These are phyloP conservation scores for Protophormia terraenovae DNA, from an alignment of 2,888 invertebrate genomes.

Conservation along the genomic window DNA sequence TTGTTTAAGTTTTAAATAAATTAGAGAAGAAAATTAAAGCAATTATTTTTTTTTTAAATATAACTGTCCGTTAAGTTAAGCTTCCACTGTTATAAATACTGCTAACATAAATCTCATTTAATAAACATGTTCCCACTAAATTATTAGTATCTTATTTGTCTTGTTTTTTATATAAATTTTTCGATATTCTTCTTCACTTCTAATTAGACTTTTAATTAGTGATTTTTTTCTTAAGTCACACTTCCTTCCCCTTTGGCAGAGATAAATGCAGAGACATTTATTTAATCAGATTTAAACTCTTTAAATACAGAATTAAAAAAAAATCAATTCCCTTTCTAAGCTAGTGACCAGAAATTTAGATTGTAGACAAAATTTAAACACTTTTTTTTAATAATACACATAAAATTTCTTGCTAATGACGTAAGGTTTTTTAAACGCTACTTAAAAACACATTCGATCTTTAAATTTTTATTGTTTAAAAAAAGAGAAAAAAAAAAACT, in stretches of 20 bases:
- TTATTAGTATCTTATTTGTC: background rate
- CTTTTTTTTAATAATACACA: background rate
- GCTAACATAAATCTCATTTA: background rate
- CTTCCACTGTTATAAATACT: background rate
- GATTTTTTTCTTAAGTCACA: background rate
- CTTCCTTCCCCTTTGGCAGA: background rate
- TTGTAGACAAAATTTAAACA: background rate
- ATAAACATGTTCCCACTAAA: slow-evolving; percentile 6
- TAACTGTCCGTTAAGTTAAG: too few species aligned
- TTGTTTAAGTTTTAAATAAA: too few species aligned
- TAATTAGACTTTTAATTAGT: slow-evolving; percentile 4
- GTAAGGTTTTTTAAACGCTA: background rate
- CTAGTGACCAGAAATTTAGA: background rate
- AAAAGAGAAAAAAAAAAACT: background rate
- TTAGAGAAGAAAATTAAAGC: too few species aligned
- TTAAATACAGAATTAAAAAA: background rate
- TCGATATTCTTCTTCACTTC: background rate
- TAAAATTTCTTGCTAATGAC: background rate
- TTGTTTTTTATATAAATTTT: background rate
- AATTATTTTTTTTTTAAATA: too few species aligned
- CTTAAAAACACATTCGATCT: background rate
- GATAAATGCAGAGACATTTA: background rate
- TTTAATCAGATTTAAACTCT: background rate
- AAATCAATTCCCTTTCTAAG: background rate
- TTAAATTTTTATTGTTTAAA: background rate